Base-by-base conservation (phyloP, 2,113 vertebrate species). In the Hiodon tergisus region DNA sequence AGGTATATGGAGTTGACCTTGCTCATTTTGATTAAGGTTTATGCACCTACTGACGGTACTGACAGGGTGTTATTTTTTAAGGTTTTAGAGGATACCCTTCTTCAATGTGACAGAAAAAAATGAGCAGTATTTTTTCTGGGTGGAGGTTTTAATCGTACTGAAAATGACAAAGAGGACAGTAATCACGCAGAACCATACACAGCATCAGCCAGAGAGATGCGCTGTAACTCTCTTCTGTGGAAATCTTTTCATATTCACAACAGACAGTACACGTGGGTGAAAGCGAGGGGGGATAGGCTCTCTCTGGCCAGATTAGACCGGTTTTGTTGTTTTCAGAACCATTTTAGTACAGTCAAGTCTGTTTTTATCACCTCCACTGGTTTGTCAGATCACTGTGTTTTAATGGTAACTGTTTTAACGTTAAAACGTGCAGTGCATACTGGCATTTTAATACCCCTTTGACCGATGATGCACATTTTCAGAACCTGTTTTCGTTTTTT, bases 11-110 rank as follows among this genome's bases (percentile, higher is more conserved):
- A 70, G 52, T 6, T 16, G 50, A 52, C 14, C 52, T 52, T 14
- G 50, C 11, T 70, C n/a, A 16, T 70, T 54, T 70, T 70, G 51
- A 70, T 70, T 51, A 55, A 3, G 17, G n/a, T 70, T n/a, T 70
- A 70, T 54, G 4, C 16, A 4, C 69, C 69, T 9, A 70, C 50
- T 1, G 51, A 9, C 50, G 50, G 48, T 10, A 7, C 10, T 52
- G 67, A 3, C 10, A 3, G 67, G 14, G 52, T 70, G 11, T 8
- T 51, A 51, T 70, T 70, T 70, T 70, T 70, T 6, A 55, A 14
- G 51, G 69, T 54, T 54, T 70, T 70, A 70, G 1, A 6, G 31
- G 31, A 31, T 31, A 31, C 31, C 31, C 31, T 31, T 31, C 31
- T 31, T 55, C 11, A 53, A 6, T 54, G 51, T 70, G 51, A 14